phyloP scores from a whole-genome alignment of 2,113 vertebrate species.

The Heloderma charlesbogerti region DNA sequence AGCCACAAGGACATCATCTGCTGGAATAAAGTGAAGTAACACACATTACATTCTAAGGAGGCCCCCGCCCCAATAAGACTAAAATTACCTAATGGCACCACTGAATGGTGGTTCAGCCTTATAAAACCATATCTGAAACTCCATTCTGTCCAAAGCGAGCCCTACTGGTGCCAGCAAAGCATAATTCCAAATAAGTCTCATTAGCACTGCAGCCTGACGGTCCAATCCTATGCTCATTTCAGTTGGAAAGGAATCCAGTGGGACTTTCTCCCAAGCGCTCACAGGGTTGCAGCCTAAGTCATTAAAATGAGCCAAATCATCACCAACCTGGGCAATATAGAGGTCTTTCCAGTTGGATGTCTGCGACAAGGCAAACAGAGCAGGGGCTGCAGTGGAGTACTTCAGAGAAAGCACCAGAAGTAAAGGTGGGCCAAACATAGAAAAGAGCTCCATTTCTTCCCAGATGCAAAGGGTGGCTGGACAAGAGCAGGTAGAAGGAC shows the following conservation, averaged over 20 bases:
- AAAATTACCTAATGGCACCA: background rate
- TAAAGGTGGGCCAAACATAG: conserved; percentile 54
- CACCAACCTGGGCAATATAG: conserved; percentile 73
- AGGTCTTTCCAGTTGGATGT: conserved; percentile 62
- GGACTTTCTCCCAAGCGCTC: background rate
- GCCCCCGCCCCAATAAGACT: background rate
- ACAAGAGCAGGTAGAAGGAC: conserved; percentile 28
- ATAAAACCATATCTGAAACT: background rate
- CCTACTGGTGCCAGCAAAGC: background rate
- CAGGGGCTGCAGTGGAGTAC: conserved; percentile 54
- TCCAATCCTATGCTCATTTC: background rate
- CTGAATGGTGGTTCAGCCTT: background rate
- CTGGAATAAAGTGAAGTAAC: background rate
- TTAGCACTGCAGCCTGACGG: background rate
- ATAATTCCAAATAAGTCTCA: too few species aligned
- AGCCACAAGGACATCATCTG: too few species aligned
- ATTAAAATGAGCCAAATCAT: conserved; percentile 34
- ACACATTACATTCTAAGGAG: background rate
- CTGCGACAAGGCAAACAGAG: conserved; percentile 44
- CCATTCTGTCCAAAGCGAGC: background rate
- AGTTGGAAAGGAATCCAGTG: background rate
- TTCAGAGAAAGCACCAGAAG: conserved; percentile 58
- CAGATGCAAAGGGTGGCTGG: background rate
- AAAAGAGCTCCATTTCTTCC: conserved; percentile 67
- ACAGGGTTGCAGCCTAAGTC: background rate